Evolutionary conservation across 1,140 invertebrate genomes (phyloP).

Genomic region (Microplitis mediator): DNA sequence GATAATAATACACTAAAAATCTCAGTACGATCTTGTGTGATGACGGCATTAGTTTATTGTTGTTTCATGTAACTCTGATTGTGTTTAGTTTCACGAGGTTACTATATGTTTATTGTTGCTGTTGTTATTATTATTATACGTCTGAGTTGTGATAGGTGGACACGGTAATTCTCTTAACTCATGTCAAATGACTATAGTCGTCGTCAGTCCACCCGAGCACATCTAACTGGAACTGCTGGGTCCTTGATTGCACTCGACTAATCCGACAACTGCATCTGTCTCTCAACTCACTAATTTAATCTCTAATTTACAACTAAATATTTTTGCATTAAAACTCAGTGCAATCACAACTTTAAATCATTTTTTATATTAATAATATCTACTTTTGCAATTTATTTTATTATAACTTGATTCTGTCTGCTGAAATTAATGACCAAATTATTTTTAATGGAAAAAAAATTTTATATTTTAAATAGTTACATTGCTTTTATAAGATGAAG

Average conservation of each 20-base stretch:
- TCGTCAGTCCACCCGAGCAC: slow-evolving; percentile 2
- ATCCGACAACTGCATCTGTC: not conserved
- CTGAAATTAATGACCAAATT: not conserved
- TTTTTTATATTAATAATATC: not conserved
- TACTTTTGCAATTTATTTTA: not conserved
- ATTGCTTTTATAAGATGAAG: too few relatives aligned
- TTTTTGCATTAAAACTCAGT: slow-evolving; percentile 2
- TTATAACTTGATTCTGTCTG: not conserved
- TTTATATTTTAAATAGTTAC: not conserved
- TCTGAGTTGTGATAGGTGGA: not conserved
- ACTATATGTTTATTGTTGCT: too few relatives aligned
- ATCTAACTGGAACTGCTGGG: not conserved
- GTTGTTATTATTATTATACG: not conserved
- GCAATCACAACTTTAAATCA: not conserved
- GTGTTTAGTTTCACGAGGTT: not conserved
- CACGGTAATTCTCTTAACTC: not conserved
- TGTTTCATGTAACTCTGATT: too few relatives aligned
- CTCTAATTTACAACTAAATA: slow-evolving; percentile 8
- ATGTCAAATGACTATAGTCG: not conserved
- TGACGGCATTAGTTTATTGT: not conserved
- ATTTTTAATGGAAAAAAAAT: not conserved
- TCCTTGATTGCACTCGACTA: slow-evolving; percentile 11
- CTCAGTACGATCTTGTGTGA: not conserved
- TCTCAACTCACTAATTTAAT: not conserved
- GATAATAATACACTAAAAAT: not conserved